Evolutionary conservation across 2,113 vertebrate species (phyloP), one percentile per base, ranked within the genome.

Genomic region (Brachyhypopomus occidentalis): DNA sequence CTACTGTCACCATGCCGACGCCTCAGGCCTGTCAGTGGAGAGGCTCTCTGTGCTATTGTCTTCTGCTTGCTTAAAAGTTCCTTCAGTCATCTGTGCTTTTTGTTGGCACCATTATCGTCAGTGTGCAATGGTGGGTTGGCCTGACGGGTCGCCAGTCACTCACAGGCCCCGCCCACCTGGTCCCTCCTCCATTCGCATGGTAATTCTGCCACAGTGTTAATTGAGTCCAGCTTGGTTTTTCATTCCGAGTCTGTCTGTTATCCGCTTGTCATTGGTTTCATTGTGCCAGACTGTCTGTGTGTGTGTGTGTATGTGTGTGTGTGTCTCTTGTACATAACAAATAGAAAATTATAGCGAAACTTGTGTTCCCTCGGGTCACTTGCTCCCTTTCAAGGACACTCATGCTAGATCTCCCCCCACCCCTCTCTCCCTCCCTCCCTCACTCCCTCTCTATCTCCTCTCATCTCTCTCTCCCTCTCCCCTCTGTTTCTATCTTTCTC

Each of bases 71-170:
- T 38, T 38, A 38, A 38, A 38, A 38, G 36, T 38, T 38, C 36
- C 36, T 38, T 6, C 36, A 38, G 36, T 38, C 84, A 88, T 91
- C 86, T 72, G 82, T 86, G 87, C 88, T 83, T 80, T 83, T 71
- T 36, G 75, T 85, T 52, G 88, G 81, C 85, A 80, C 85, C 88
- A 60, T 84, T 88, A 84, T 88, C 83, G 82, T 91, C 88, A 85
- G 88, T 89, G 84, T 86, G 88, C 83, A 48, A 80, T 84, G 88
- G 85, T 86, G 88, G 87, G 84, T 88, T 82, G 86, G 88, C 89
- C 90, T 91, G 91, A 92, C 89, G 88, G 92, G 89, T 89, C 92
- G 91, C 90, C 91, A 92, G 89, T 93, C 90, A 90, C 89, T 87
- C 83, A 85, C 84, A 90, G 86, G 89, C 89, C 83, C 87, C 85